Evolutionary conservation across 2,113 vertebrate genomes (phyloP).

Genomic region (Numida meleagris): DNA sequence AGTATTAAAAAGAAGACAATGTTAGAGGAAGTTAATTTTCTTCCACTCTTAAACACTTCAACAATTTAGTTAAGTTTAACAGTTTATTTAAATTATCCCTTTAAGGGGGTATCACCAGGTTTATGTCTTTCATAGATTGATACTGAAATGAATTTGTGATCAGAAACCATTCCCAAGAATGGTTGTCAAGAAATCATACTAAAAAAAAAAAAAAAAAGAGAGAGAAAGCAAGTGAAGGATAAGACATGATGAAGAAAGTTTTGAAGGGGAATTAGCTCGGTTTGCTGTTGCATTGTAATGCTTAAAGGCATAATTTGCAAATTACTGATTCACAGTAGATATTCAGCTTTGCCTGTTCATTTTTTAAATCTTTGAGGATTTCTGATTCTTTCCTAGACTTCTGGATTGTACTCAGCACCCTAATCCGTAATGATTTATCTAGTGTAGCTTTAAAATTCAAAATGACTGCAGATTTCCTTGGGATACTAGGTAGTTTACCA

Average conservation of each 20-base stretch:
- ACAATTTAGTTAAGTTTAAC: neutral
- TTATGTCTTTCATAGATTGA: neutral
- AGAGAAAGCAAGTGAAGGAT: neutral
- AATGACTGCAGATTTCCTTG: neutral
- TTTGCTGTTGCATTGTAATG: neutral
- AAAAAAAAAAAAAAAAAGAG: neutral
- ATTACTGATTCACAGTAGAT: neutral
- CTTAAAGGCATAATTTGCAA: neutral
- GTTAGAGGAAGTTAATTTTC: constrained; percentile 18
- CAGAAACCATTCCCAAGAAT: neutral
- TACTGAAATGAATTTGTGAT: neutral
- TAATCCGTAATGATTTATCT: neutral
- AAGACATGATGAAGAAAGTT: neutral
- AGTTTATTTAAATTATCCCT: constrained; percentile 14
- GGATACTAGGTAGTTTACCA: neutral
- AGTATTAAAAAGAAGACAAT: neutral
- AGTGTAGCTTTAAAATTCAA: neutral
- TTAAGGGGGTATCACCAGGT: neutral
- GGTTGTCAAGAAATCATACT: neutral
- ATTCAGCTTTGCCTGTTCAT: neutral
- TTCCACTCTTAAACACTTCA: neutral
- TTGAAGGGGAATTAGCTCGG: neutral
- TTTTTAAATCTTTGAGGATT: neutral
- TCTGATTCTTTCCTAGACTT: neutral
- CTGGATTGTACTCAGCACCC: neutral